A percentile compares a stretch with the other conserved stretches of the same genome.
These are phyloP conservation scores for Amiota communis DNA, from an alignment of 2,888 invertebrate genomes.

Conservation along the genomic window DNA sequence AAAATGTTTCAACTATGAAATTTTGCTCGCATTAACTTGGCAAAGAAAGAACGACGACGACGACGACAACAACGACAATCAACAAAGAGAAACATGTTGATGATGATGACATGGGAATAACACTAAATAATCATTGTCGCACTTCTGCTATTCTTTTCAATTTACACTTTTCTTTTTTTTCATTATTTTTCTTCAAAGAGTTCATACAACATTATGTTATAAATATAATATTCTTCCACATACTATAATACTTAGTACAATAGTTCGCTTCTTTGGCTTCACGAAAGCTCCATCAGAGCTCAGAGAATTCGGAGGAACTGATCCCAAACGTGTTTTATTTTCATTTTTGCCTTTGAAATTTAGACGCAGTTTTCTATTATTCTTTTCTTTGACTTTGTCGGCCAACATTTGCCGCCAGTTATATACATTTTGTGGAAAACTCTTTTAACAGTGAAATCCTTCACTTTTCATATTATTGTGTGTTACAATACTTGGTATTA, in stretches of 20 bases:
- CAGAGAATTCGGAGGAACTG: no score
- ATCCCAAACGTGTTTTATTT: not conserved
- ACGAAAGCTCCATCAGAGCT: no score
- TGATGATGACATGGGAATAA: slow-evolving; percentile 36
- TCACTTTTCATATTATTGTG: not conserved
- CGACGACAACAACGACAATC: slow-evolving; percentile 21
- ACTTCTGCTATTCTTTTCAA: not conserved
- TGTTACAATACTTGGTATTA: not conserved
- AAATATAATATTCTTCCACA: not conserved
- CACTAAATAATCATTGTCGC: slow-evolving; percentile 13
- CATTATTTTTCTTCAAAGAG: slow-evolving; percentile 12
- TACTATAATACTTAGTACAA: slow-evolving; percentile 11
- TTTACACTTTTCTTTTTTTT: not conserved
- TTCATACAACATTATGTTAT: not conserved
- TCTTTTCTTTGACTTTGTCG: slow-evolving; percentile 47
- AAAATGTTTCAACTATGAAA: slow-evolving; percentile 63
- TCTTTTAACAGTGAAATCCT: slow-evolving; percentile 7
- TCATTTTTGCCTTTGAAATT: slow-evolving; percentile 25
- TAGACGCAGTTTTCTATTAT: slow-evolving; percentile 8
- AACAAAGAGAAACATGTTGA: slow-evolving; percentile 37
- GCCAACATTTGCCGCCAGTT: slow-evolving; percentile 19
- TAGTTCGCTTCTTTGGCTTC: slow-evolving; percentile 3
- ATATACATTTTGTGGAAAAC: not conserved
- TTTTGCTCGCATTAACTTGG: slow-evolving; percentile 58
- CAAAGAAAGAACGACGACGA: not conserved